Evolutionary conservation across 2,113 vertebrate species (phyloP).

Genomic region (Agelaius phoeniceus): DNA sequence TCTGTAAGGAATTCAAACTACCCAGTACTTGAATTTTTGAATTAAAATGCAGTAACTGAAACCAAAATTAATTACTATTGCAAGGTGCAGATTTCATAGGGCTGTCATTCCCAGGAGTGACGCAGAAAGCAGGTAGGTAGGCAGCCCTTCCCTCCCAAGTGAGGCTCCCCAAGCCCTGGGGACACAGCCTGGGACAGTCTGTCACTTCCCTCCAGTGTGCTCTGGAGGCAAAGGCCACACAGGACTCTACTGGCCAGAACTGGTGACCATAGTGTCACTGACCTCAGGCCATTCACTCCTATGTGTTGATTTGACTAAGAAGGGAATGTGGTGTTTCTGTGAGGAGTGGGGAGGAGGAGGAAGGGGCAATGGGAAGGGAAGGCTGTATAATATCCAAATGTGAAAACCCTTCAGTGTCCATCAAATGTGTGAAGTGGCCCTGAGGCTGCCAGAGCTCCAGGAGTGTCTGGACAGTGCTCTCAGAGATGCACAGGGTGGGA

Average conservation of each 20-base stretch:
- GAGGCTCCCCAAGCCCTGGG: not conserved
- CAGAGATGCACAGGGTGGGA: not conserved
- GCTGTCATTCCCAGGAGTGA: not conserved
- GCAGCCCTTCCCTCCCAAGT: not conserved
- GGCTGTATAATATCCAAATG: not conserved
- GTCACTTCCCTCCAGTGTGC: not conserved
- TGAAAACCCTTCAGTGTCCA: not conserved
- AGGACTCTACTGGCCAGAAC: fast-evolving
- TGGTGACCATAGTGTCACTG: fast-evolving
- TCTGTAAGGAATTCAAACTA: not conserved
- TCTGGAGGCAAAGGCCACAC: not conserved
- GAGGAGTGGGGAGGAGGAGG: not conserved
- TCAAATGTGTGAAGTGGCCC: not conserved
- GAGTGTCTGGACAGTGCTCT: fast-evolving
- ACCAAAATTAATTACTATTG: not conserved
- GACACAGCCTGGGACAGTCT: not conserved
- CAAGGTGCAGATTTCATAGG: not conserved
- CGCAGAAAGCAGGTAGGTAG: not conserved
- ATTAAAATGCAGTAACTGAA: not conserved
- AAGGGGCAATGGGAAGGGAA: not conserved
- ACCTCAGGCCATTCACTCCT: fast-evolving
- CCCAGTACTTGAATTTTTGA: not conserved
- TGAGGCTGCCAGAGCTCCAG: not conserved
- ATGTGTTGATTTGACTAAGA: not conserved
- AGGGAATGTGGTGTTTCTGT: not conserved